Conservation (phyloP, 2,113 vertebrate species). For the Hassar affinis region DNA sequence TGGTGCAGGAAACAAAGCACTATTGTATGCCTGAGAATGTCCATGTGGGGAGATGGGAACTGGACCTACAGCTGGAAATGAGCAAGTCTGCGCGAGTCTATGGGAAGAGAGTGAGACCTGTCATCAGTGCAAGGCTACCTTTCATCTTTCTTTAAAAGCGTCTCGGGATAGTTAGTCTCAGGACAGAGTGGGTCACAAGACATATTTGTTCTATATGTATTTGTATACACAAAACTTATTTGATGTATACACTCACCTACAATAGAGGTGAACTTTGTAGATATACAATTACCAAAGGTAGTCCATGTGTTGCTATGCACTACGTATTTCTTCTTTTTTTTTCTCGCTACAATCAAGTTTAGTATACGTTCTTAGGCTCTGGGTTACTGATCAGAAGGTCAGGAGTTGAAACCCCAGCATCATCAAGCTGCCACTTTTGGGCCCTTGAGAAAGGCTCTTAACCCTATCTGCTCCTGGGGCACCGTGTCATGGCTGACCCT, state of each 20-base stretch:
- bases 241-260: background rate
- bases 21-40: conserved; percentile 64
- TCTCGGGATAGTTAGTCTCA: background rate
- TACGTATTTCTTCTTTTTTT: too few species aligned
- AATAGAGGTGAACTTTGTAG: background rate
- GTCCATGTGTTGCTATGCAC: background rate
- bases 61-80: conserved; percentile 39
- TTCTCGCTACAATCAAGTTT: background rate
- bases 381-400: background rate
- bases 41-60: conserved; percentile 38
- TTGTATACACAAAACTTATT: too few species aligned
- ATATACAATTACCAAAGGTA: background rate
- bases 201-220: background rate
- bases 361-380: background rate
- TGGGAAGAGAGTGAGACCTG: conserved; percentile 50
- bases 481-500: too few species aligned
- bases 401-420: background rate
- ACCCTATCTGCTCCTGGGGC: background rate
- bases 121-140: conserved; percentile 49
- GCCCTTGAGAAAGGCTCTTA: background rate
- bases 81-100: conserved; percentile 48
- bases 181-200: background rate
- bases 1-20: conserved; percentile 63
- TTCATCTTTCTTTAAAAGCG: background rate
- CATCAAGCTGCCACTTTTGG: background rate